Evolutionary conservation across 2,113 vertebrate species (phyloP).

Genomic region (Apteryx owenii): DNA sequence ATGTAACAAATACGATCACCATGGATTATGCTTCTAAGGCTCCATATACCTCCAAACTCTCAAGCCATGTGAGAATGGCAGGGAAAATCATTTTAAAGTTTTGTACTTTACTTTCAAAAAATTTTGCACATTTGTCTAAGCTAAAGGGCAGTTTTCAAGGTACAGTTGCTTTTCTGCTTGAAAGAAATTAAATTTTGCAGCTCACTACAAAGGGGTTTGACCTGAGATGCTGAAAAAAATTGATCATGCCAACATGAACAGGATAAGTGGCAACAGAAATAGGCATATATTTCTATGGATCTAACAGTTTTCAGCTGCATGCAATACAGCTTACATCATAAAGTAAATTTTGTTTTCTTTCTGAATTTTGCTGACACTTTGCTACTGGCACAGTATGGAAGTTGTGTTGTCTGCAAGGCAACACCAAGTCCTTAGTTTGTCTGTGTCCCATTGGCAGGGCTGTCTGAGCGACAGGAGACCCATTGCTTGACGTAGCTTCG

Average conservation of each 20-base stretch:
- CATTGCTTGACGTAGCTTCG: slow-evolving; percentile 94
- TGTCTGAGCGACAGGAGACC: slow-evolving; percentile 72
- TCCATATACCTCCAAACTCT: not conserved
- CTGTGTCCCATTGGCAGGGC: not conserved
- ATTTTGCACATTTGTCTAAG: not conserved
- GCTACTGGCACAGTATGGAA: not conserved
- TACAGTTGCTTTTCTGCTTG: not conserved
- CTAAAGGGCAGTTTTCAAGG: not conserved
- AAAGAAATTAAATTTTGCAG: not conserved
- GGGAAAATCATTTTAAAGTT: slow-evolving; percentile 1
- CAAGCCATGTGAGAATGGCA: not conserved
- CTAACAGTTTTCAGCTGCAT: not conserved
- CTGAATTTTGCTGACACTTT: not conserved
- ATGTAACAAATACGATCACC: not conserved
- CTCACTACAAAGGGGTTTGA: not conserved
- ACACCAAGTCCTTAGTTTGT: not conserved
- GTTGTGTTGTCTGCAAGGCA: not conserved
- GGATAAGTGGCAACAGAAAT: not conserved
- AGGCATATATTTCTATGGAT: not conserved
- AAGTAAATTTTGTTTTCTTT: not conserved
- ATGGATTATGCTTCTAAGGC: not conserved
- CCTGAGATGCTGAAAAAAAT: not conserved
- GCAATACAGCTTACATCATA: not conserved
- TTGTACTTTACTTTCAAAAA: not conserved
- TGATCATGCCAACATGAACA: not conserved